A percentile compares a stretch with the other conserved stretches of the same genome.
These are phyloP conservation scores for Anoplolepis gracilipes DNA, from an alignment of 1,140 invertebrate species.

Conservation along the genomic window DNA sequence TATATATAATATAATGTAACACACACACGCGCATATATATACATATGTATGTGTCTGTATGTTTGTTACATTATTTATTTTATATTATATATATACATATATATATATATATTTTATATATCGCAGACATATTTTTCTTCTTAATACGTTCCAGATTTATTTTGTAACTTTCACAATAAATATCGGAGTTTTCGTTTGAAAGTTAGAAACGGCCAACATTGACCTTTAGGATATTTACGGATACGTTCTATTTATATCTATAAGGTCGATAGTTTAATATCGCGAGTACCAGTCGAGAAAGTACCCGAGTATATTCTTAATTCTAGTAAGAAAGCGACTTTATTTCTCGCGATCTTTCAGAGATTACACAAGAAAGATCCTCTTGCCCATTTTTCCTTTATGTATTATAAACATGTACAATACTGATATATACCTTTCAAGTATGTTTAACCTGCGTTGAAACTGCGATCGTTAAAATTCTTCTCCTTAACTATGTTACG, in stretches of 20 bases:
- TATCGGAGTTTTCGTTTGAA: background rate
- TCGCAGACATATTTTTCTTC: background rate
- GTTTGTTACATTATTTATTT: too few relatives aligned
- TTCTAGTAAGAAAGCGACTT: background rate
- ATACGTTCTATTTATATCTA: slow-evolving; percentile 11
- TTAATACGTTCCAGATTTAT: background rate
- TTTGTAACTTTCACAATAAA: background rate
- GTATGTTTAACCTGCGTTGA: background rate
- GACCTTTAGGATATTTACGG: slow-evolving; percentile 41
- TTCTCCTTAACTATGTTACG: slow-evolving; percentile 24
- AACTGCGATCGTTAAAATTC: slow-evolving; percentile 31
- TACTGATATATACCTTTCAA: slow-evolving; percentile 5
- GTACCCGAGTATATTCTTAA: slow-evolving; percentile 7
- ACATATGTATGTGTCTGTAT: too few relatives aligned
- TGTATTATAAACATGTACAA: background rate
- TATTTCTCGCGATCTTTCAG: background rate
- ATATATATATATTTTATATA: too few relatives aligned
- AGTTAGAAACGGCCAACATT: slow-evolving; percentile 15
- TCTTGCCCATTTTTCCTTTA: background rate
- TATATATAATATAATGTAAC: too few relatives aligned
- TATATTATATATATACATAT: too few relatives aligned
- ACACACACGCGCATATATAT: too few relatives aligned
- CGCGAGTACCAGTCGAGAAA: background rate
- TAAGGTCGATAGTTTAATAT: slow-evolving; percentile 38
- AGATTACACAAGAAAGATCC: background rate